Base-by-base conservation (phyloP, 2,113 vertebrate genomes). In the Sinosuthora webbiana region DNA sequence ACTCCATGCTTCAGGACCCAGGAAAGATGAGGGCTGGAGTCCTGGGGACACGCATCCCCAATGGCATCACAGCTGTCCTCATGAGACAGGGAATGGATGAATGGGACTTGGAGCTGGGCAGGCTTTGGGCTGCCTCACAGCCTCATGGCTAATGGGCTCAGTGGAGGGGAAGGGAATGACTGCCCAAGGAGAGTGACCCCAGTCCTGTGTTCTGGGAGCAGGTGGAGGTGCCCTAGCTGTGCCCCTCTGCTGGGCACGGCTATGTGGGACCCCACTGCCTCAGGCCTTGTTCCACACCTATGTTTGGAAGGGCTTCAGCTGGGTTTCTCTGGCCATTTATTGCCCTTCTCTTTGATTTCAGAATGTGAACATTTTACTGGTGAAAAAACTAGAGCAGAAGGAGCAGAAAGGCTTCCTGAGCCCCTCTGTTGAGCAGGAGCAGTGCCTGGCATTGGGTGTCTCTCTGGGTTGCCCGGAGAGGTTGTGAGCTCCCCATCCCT, bases 251-350 rank as follows among this genome's bases (percentile, higher is more conserved):
- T 45, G 2, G 17, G 11, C 10, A 4, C 44, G 12, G 67, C 47
- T 23, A 0, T 0, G 0, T 23, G 52, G 39, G 17, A 33, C 63
- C 1, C 3, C 0, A 9, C 57, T 45, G 41, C 27, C 37, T 3
- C 4, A 15, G 24, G 41, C 71, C 28, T 41, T 19, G 24, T 50
- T n/a, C 37, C 60, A 45, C 56, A 9, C 22, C 65, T 49, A 1
- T 15, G 25, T 19, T 50, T 30, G 47, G 50, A 57, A 52, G 57
- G 42, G 9, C 30, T 69, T 44, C 44, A 10, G 4, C 11, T 13
- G 1, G 2, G 12, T 24, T 31, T 35, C 23, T 52, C 31, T 67
- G 28, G 16, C 47, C 23, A 2, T 44, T 68, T 5, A 19, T 53
- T 79, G 53, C 39, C 45, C 37, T 63, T 74, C 19, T 5, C 22